These are phyloP conservation scores for Argyresthia albistria DNA, from an alignment of 2,888 invertebrate genomes.

Conservation along the genomic window DNA sequence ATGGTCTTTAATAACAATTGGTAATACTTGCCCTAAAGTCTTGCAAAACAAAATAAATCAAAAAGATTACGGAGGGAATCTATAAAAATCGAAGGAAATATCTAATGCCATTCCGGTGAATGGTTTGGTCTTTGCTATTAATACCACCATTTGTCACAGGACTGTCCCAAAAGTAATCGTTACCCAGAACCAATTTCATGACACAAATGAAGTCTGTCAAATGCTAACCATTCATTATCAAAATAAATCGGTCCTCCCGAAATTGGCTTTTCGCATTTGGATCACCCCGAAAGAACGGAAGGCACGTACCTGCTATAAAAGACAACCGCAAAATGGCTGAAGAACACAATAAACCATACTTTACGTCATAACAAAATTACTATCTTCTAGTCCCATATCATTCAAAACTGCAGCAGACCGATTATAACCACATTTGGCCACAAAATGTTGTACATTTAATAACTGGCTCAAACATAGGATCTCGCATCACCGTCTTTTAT, in stretches of 20 bases:
- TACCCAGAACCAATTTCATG: no score
- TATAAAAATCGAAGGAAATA: no score
- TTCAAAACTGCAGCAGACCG: slow-evolving; percentile 34
- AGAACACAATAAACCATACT: not conserved
- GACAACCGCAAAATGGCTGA: slow-evolving; percentile 31
- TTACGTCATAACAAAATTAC: slow-evolving; percentile 36
- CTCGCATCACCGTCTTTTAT: slow-evolving; percentile 53
- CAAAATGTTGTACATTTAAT: slow-evolving; percentile 50
- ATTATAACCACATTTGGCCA: slow-evolving; percentile 67
- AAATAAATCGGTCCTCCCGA: slow-evolving; percentile 43
- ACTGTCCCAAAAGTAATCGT: no score
- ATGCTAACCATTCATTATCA: slow-evolving; percentile 29
- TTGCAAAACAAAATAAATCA: no score
- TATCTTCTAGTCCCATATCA: slow-evolving; percentile 41
- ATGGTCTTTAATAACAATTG: no score
- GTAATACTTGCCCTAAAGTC: no score
- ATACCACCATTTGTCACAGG: no score
- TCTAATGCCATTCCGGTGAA: no score
- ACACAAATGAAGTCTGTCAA: slow-evolving; percentile 13
- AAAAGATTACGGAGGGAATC: no score
- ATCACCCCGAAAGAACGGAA: slow-evolving; percentile 29
- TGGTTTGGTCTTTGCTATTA: no score
- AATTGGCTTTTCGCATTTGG: slow-evolving; percentile 8
- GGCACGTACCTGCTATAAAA: slow-evolving; percentile 36
- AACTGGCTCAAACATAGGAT: slow-evolving; percentile 30